Evolutionary conservation across 37 sponge, comb jelly and placozoan genomes (phyloP), one percentile per base, ranked within the genome.

Genomic region (Tethya wilhelma): DNA sequence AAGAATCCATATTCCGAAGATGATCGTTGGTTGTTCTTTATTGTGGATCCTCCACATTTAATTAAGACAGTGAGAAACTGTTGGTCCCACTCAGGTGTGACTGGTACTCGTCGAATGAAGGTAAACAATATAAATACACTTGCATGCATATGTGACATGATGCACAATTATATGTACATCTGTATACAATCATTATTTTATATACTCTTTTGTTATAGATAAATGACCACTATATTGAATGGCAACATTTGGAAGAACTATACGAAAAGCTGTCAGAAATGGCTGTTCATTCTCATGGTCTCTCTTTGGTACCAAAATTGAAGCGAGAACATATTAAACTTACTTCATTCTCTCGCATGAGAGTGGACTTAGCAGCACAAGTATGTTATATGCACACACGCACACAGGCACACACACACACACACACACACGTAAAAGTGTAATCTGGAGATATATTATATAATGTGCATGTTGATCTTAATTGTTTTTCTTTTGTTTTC

Each of bases 341-440:
- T 5, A 83, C 45, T 11, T 83, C 75, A 0, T 83, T n/a, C 32
- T 83, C 83, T 4, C 63, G 67, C 29, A 83, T 83, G 83, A 17
- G 73, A 36, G 83, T 83, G 5, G 29, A 83, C 36, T 20, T 83
- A 23, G 74, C 83, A 45, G 83, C 75, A 19, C 66, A 74, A 29
- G 83, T 83, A 69, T 30, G 12, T 17, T 20, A 49, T 11, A 20
- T 49, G 11, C 55, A 20, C 11, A 20, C 11, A 20, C 11, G 17
- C 17, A 17, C 55, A 49, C 55, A 49, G 55, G 17, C 17, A 17
- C 55, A 49, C 9, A 19, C 9, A 17, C 28, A n/a, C 8, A 29
- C 44, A 69, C 40, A 33, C 8, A 23, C 8, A 63, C 55, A 9
- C 9, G 55, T 49, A 9, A 49, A 49, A 49, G 55, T 49, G 55